phyloP scores from a whole-genome alignment of 2,888 invertebrate genomes.

The Tetropium fuscum region DNA sequence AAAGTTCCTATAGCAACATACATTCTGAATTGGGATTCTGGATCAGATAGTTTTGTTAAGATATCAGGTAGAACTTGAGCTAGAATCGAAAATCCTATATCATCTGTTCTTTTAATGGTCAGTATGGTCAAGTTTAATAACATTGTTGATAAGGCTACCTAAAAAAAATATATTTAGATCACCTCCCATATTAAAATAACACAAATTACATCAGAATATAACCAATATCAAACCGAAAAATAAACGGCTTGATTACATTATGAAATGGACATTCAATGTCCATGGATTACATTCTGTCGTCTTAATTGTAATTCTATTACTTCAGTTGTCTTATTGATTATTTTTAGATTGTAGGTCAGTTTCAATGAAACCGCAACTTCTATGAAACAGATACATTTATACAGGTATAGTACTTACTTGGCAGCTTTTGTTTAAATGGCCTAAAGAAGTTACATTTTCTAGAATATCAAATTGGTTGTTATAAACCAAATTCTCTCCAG shows the following conservation, averaged over 20 bases:
- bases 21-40: conserved; percentile 81
- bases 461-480: conserved; percentile 70
- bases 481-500: conserved; percentile 74
- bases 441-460: conserved; percentile 68
- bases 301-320: too few species aligned
- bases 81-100: conserved; percentile 65
- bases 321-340: too few species aligned
- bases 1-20: conserved; percentile 85
- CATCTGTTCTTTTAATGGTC: conserved; percentile 70
- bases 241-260: too few species aligned
- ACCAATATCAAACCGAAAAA: too few species aligned
- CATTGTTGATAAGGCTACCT: conserved; percentile 81
- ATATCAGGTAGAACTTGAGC: conserved; percentile 70
- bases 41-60: conserved; percentile 71
- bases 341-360: too few species aligned
- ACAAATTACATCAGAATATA: too few species aligned
- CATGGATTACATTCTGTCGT: too few species aligned
- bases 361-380: too few species aligned
- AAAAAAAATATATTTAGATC: conserved; percentile 58
- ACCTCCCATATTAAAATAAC: too few species aligned
- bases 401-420: conserved; percentile 74
- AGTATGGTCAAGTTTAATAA: conserved; percentile 80
- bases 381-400: too few species aligned
- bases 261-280: too few species aligned
- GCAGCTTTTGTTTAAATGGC: conserved; percentile 71